These are phyloP conservation scores for Actinemys pallida DNA, from an alignment of 2,113 vertebrate genomes.

Conservation along the genomic window DNA sequence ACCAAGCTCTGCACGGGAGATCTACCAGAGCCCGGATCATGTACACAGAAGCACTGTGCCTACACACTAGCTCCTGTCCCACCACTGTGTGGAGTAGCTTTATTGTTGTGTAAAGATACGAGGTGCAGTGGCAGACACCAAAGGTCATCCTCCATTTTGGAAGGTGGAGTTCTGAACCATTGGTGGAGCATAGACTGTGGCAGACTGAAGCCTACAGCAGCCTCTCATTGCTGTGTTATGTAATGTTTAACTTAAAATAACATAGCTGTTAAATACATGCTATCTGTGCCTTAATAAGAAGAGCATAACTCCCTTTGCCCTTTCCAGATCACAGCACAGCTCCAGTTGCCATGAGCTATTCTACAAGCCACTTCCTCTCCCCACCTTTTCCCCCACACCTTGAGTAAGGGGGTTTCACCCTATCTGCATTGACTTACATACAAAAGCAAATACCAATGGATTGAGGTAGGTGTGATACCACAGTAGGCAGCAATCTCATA, in stretches of 20 bases:
- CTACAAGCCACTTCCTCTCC: background rate
- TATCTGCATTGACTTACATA: background rate
- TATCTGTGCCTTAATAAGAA: background rate
- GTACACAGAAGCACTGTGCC: background rate
- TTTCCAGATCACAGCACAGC: background rate
- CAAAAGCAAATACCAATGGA: background rate
- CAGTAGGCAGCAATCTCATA: background rate
- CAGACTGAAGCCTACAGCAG: background rate
- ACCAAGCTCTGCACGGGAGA: background rate
- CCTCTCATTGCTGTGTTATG: background rate
- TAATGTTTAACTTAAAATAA: background rate
- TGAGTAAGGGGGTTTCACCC: background rate
- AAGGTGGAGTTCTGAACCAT: background rate
- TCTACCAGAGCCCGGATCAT: background rate
- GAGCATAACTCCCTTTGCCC: background rate
- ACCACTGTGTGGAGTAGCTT: background rate
- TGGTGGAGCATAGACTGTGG: fast-evolving
- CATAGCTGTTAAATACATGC: background rate
- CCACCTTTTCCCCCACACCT: background rate
- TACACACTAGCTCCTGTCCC: background rate
- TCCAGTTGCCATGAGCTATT: background rate
- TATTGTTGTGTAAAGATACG: background rate
- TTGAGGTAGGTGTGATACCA: background rate
- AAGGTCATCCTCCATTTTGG: background rate
- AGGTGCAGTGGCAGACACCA: background rate